Evolutionary conservation across 2,888 invertebrate genomes (phyloP), one percentile per base, ranked within the genome.

Genomic region (Chrysomela aeneicollis): DNA sequence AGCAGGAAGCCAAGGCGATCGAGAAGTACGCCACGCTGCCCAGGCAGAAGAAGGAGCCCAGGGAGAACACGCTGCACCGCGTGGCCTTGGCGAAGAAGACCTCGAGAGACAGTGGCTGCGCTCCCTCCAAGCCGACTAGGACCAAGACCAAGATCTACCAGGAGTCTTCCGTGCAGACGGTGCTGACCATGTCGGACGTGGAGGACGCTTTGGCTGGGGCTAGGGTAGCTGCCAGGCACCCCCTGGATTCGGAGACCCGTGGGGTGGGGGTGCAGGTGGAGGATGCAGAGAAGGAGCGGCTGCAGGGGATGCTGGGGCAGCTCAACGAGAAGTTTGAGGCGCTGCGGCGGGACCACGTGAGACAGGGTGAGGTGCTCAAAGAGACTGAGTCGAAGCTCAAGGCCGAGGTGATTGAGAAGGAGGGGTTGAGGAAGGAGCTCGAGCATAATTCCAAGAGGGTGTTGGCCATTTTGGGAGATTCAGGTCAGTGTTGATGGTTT

Each of bases 11-110:
- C 17, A 82, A 80, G 50, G 85, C 89, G 0, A 85, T 90, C 10
- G 92, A 92, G 76, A 90, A 91, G 72, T 93, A 91, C 74, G 93
- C 90, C 8, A 94, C 94, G 0, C 79, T 94, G 47, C 93, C 94
- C 0, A 86, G 94, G 42, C 85, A 92, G 61, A 85, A 89, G 67
- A 88, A 90, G 71, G 90, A 90, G 59, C 88, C 86, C 59, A 22
- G 77, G 71, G 65, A 77, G 71, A 67, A 57, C 52, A 70, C 66
- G 26, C 26, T 74, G 68, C 68, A 71, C 52, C 63, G 67, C 58
- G 62, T 57, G 69, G 74, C 63, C 74, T 79, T 66, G 81, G 83
- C 52, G 46, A 74, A 74, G 10, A 74, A 63, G 68, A 67, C 63
- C 59, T 66, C 71, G 61, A 66, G 61, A 65, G 66, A 72, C 19